Percentiles rank a stretch among this genome's conserved stretches.
Conservation (phyloP, 2,888 invertebrate species). For the Papilio gigon region DNA sequence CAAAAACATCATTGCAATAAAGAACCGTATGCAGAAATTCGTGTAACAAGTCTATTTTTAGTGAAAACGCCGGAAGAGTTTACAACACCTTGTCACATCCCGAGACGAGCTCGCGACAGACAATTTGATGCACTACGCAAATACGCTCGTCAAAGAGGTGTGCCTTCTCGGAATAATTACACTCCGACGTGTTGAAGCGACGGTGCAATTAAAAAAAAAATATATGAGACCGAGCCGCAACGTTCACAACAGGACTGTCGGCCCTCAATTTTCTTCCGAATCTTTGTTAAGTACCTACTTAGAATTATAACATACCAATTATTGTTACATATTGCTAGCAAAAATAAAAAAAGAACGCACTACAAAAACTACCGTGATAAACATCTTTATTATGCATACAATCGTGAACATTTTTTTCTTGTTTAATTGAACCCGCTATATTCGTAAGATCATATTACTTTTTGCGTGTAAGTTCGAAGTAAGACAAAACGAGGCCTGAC, state of each 20-base stretch:
- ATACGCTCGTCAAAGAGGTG: constrained; percentile 46
- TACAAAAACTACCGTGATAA: background rate
- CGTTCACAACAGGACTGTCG: constrained; percentile 41
- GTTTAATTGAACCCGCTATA: background rate
- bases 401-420: background rate
- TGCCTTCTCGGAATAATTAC: constrained; percentile 51
- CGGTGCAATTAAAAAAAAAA: constrained; percentile 52
- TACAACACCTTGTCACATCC: constrained; percentile 24
- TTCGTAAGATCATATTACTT: constrained; percentile 14
- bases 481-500: constrained; percentile 15
- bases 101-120: constrained; percentile 16
- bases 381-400: background rate
- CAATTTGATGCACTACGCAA: constrained; percentile 38
- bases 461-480: constrained; percentile 12
- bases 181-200: constrained; percentile 48
- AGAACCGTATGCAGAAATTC: constrained; percentile 3
- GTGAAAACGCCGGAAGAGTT: constrained; percentile 34
- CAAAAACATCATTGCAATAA: constrained; percentile 42
- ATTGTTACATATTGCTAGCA: constrained; percentile 42
- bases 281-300: constrained; percentile 51
- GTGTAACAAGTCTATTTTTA: constrained; percentile 13
- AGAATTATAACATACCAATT: constrained; percentile 51
- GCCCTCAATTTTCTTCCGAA: constrained; percentile 52
- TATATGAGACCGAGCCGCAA: constrained; percentile 44
- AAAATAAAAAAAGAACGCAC: background rate